phyloP scores from a whole-genome alignment of 2,797 vertebrate genomes.

The Fundulus diaphanus region DNA sequence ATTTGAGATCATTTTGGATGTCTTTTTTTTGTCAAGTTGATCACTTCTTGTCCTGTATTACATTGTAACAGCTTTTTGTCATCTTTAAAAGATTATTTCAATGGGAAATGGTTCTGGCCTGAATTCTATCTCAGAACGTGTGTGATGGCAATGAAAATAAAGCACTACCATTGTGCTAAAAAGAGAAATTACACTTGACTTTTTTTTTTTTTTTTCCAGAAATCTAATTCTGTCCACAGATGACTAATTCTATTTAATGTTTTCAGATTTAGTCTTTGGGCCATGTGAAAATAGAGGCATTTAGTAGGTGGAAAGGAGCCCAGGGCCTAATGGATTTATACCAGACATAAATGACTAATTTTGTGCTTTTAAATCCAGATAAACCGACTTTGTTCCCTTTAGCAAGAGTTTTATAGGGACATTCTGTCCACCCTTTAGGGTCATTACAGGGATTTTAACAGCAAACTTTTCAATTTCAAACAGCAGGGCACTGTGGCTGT shows the following conservation, averaged over 20 bases:
- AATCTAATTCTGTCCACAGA: neutral
- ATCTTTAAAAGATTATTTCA: neutral
- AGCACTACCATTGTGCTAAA: neutral
- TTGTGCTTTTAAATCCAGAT: neutral
- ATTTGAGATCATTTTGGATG: no score
- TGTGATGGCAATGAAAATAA: neutral
- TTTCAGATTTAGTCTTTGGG: no score
- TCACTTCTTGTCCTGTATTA: neutral
- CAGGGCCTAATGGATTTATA: neutral
- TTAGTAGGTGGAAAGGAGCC: neutral
- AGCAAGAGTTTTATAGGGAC: no score
- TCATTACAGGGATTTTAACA: neutral
- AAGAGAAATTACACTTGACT: neutral
- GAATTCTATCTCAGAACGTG: neutral
- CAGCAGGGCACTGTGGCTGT: no score
- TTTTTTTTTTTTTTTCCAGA: neutral
- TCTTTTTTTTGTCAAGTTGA: neutral
- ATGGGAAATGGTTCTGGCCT: neutral
- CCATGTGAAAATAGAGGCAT: neutral
- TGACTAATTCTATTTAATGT: neutral
- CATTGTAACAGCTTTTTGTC: neutral
- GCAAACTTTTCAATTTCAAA: neutral
- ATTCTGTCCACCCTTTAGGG: neutral
- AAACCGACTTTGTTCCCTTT: neutral
- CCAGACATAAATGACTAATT: neutral